Evolutionary conservation across 2,113 vertebrate species (phyloP).

Genomic region (Cyphomyrus discorhynchus): DNA sequence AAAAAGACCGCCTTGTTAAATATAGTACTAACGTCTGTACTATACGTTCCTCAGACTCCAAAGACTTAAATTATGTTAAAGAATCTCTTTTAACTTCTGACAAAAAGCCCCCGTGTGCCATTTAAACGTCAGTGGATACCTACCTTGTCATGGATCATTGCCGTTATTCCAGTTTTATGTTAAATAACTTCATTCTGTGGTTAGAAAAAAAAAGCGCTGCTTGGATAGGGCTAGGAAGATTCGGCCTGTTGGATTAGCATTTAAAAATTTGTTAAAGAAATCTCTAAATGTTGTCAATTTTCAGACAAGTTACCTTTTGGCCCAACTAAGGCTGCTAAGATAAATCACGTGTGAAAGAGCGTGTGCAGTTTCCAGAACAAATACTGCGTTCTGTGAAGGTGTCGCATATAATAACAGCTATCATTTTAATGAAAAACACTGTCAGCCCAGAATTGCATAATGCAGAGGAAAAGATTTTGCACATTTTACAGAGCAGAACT

Average conservation of each 20-base stretch:
- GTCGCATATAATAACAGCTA: neutral
- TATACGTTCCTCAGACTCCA: conserved; percentile 16
- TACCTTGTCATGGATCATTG: conserved; percentile 36
- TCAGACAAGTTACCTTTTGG: conserved; percentile 16
- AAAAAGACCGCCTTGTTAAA: neutral
- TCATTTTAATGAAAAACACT: neutral
- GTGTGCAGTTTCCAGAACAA: conserved; percentile 12
- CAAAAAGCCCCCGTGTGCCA: conserved; percentile 39
- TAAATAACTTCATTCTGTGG: conserved; percentile 40
- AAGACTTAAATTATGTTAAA: conserved; percentile 36
- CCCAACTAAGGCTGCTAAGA: neutral
- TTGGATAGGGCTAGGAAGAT: conserved; percentile 42
- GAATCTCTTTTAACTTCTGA: conserved; percentile 50
- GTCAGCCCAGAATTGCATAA: neutral
- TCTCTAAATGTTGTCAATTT: conserved; percentile 38
- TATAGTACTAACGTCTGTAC: neutral
- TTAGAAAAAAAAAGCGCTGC: conserved; percentile 32
- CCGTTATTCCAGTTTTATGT: conserved; percentile 40
- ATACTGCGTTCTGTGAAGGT: neutral
- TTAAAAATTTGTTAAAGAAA: conserved; percentile 53
- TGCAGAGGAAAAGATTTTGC: neutral
- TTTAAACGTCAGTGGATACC: conserved; percentile 31
- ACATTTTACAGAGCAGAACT: neutral
- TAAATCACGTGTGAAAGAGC: conserved; percentile 2
- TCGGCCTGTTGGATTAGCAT: conserved; percentile 49